Evolutionary conservation across 2,888 invertebrate species (phyloP), one percentile per base, ranked within the genome.

Genomic region (Empis stercorea): DNA sequence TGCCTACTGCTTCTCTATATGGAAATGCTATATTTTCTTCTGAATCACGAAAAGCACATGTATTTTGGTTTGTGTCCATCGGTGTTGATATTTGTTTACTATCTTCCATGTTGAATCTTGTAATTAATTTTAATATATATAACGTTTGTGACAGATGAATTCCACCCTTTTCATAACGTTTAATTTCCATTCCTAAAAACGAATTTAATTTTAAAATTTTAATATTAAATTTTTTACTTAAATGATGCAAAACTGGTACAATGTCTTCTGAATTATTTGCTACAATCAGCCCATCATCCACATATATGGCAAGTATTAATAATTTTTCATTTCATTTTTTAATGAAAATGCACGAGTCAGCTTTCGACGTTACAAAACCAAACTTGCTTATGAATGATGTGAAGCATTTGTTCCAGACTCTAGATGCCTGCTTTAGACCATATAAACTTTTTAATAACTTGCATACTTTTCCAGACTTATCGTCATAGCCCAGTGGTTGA

Each of bases 261-360:
- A 32, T 32, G 10, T 32, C 32, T 4, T 32, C 32, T 32, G 10
- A 10, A 32, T 32, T 13, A 13, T 32, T 10, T 32, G 10, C 32
- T 32, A 13, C 32, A 32, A 32, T 32, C 13, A 32, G 3, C 3
- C 32, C 32, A 32, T 32, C 9, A 32, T 32, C n/a, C 9, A 32
- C 9, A 32, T 32, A 32, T 10, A 32, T 32, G 10, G 11, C 4
- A 32, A 32, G 32, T 32, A 32, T 32, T 32, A 32, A 32, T 32
- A 13, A 32, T 10, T 13, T 13, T 50, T 41, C 14, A 39, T 46
- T 40, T 46, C 43, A 38, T 49, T 36, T 13, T 30, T 48, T 46
- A 32, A 47, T 16, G 46, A 55, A 60, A 10, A 61, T 54, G 46
- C 61, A 59, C 14, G 55, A 51, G 51, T 61, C 61, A 14, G 52